A percentile compares a stretch with the other conserved stretches of the same genome.
Evolutionary conservation across 2,888 invertebrate genomes (phyloP).

Genomic region (Pollenia labialis): DNA sequence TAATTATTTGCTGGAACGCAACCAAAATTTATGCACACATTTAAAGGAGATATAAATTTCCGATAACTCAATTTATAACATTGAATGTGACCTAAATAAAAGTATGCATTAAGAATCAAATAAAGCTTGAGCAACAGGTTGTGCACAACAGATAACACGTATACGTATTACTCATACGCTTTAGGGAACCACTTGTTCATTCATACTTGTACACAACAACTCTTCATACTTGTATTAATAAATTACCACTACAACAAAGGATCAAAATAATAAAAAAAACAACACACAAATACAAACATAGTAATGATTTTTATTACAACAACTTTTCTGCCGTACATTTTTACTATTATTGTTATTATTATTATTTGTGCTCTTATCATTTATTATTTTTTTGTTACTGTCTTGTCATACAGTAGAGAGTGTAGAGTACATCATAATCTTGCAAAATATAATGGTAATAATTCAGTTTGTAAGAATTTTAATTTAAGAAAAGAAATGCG

Average conservation of each 20-base stretch:
- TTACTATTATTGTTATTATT: background rate
- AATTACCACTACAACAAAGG: constrained; percentile 25
- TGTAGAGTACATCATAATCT: constrained; percentile 56
- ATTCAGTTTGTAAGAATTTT: background rate
- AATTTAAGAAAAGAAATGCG: constrained; percentile 54
- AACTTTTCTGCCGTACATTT: constrained; percentile 37
- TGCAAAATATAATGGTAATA: constrained; percentile 63
- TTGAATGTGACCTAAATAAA: too few species aligned
- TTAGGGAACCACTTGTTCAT: background rate
- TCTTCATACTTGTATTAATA: constrained; percentile 4
- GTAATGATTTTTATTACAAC: constrained; percentile 8
- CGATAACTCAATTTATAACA: too few species aligned
- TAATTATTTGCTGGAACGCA: too few species aligned
- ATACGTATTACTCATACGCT: constrained; percentile 57
- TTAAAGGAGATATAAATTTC: too few species aligned
- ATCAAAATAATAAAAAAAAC: background rate
- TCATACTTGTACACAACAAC: background rate
- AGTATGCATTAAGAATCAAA: too few species aligned
- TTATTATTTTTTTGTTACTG: constrained; percentile 20
- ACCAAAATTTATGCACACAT: too few species aligned
- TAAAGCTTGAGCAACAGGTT: constrained; percentile 1
- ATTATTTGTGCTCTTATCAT: constrained; percentile 52
- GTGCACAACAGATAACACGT: constrained; percentile 10
- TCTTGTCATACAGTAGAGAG: background rate
- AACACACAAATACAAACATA: background rate